phyloP scores from a whole-genome alignment of 2,888 invertebrate species.

The Phyllotreta cruciferae region DNA sequence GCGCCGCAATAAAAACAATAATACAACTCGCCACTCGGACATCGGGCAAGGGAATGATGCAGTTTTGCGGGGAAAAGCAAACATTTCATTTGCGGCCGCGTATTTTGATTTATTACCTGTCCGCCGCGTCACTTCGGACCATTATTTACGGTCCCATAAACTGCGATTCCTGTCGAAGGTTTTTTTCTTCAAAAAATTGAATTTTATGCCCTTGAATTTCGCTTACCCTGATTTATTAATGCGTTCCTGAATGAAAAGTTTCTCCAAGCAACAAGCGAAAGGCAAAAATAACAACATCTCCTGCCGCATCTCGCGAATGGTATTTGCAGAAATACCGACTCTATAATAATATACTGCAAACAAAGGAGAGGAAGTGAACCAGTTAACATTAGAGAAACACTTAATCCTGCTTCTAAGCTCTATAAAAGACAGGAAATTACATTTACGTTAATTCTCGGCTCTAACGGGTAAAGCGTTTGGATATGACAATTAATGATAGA shows the following conservation, averaged over 20 bases:
- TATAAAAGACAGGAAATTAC: slow-evolving; percentile 13
- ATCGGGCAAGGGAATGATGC: slow-evolving; percentile 25
- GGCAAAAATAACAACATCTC: no score
- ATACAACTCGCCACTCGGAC: slow-evolving; percentile 18
- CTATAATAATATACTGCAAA: background rate
- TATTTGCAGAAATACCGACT: no score
- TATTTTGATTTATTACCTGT: slow-evolving; percentile 40
- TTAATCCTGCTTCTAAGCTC: slow-evolving; percentile 5
- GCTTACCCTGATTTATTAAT: no score
- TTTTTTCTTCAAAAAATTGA: slow-evolving; percentile 19
- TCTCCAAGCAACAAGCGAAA: no score
- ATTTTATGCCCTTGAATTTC: background rate
- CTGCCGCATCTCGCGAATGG: no score
- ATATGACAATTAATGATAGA: slow-evolving; percentile 5
- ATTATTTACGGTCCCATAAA: slow-evolving; percentile 32
- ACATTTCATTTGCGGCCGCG: slow-evolving; percentile 38
- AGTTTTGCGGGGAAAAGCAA: slow-evolving; percentile 35
- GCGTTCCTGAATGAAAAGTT: no score
- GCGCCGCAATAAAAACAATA: slow-evolving; percentile 13
- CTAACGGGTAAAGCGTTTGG: background rate
- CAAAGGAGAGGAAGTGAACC: slow-evolving; percentile 1
- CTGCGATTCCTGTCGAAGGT: slow-evolving; percentile 8
- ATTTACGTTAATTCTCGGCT: slow-evolving; percentile 9
- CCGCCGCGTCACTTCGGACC: slow-evolving; percentile 34
- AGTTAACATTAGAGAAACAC: background rate